phyloP scores from a whole-genome alignment of 2,113 vertebrate genomes.

The Peromyscus californicus region DNA sequence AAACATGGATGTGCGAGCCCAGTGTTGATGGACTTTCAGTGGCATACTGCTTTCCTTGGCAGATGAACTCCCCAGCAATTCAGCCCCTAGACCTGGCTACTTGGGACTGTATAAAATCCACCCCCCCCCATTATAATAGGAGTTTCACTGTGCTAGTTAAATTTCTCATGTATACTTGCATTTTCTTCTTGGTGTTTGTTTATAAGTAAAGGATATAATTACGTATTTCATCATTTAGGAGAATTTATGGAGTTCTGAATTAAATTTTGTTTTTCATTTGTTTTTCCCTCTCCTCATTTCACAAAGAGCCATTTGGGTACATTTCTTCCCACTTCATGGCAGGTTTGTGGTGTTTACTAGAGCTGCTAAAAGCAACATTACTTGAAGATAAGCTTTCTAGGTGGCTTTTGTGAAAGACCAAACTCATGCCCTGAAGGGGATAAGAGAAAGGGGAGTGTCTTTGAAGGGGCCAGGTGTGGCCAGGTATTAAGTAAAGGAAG shows the following conservation, averaged over 20 bases:
- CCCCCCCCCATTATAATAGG: neutral
- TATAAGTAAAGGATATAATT: neutral
- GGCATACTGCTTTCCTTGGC: neutral
- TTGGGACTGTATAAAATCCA: neutral
- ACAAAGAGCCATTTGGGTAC: neutral
- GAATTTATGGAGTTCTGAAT: neutral
- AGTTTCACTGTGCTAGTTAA: neutral
- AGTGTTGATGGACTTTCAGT: neutral
- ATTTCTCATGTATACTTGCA: neutral
- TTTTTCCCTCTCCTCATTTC: slow-evolving; percentile 1
- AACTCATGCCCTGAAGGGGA: neutral
- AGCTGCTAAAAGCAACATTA: neutral
- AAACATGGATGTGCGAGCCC: neutral
- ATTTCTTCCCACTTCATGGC: neutral
- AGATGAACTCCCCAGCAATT: neutral
- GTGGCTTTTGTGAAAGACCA: neutral
- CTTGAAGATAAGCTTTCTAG: neutral
- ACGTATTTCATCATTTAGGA: neutral
- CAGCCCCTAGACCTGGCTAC: neutral
- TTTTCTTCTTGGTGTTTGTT: slow-evolving; percentile 5
- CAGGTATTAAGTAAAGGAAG: neutral
- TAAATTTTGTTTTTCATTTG: slow-evolving; percentile 5
- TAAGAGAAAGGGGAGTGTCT: neutral
- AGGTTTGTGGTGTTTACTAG: neutral
- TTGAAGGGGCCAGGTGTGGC: neutral